Evolutionary conservation across 2,113 vertebrate genomes (phyloP).

Genomic region (Prinia subflava): DNA sequence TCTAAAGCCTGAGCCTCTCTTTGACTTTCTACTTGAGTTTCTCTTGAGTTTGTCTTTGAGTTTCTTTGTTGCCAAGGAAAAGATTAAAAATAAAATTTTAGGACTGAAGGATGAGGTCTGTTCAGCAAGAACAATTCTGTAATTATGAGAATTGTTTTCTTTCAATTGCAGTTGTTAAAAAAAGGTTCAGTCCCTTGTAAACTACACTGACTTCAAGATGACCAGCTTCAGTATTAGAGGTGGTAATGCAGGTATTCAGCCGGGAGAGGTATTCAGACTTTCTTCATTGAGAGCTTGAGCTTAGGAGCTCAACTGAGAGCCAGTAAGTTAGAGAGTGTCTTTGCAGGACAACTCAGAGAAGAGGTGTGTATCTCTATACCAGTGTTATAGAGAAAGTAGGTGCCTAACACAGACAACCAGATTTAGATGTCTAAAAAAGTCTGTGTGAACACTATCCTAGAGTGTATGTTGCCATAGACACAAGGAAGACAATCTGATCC

Average conservation of each 20-base stretch:
- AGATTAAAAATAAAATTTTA: neutral
- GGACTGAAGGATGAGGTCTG: neutral
- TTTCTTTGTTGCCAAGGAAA: neutral
- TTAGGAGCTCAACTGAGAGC: neutral
- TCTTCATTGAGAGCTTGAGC: neutral
- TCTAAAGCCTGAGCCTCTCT: neutral
- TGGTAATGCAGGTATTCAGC: neutral
- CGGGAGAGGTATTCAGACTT: neutral
- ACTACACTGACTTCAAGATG: neutral
- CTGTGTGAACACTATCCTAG: neutral
- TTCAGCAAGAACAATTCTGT: neutral
- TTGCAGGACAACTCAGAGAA: neutral
- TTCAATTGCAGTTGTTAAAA: neutral
- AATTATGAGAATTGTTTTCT: neutral
- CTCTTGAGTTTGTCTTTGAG: neutral
- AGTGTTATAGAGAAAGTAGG: neutral
- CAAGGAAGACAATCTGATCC: neutral
- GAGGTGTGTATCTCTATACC: neutral
- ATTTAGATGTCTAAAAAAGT: constrained; percentile 12
- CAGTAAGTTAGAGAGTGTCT: neutral
- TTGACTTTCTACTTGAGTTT: neutral
- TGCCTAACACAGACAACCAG: neutral
- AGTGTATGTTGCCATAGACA: constrained; percentile 27
- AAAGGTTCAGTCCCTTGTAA: neutral
- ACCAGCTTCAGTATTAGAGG: neutral